Base-by-base conservation (phyloP, 1,140 invertebrate genomes). In the Diplogasteroides magnus region DNA sequence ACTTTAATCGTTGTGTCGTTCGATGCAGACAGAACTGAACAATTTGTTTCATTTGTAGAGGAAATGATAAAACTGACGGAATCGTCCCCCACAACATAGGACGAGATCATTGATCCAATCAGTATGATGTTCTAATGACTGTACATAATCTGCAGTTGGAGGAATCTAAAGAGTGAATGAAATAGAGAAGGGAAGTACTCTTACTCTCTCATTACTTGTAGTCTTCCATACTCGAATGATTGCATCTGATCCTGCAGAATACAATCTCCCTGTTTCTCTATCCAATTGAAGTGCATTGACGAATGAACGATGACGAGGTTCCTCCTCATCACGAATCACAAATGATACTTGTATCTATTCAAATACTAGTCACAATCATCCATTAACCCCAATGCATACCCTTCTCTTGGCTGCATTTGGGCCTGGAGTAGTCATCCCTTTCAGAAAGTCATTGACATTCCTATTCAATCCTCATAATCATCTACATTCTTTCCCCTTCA, bases 91-190 rank as follows among this genome's bases (percentile, higher is more conserved):
- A 85, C 94, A 97, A 83, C 95, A 98, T 0, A 98, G 86, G 13
- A 98, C 91, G 83, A 98, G 95, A 86, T 98, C 96, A 85, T 98
- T 98, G 15, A 98, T 94, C 96, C 96, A 99, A 85, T 99, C 96
- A 23, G 94, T 98, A 82, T 98, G 96, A 86, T 98, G 95, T 73
- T 88, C 87, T 85, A 88, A 86, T 1, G 94, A 95, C 78, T 95
- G 92, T 56, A 94, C 88, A 83, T 94, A 98, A 59, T 23, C 62
- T 19, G 66, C 66, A n/a, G n/a, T 48, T 48, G 6, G 37, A 48
- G 37, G 6, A 11, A 11, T 48, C 19, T 19, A 48, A 48, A 48
- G 37, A 48, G 37, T 6, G 37, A 48, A 48, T 48, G 37, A 48
- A 11, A 6, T 6, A 48, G 37, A 48, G 19, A 19, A 48, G 37